Base-by-base conservation (phyloP, 2,113 vertebrate genomes). In the Xerus inauris region DNA sequence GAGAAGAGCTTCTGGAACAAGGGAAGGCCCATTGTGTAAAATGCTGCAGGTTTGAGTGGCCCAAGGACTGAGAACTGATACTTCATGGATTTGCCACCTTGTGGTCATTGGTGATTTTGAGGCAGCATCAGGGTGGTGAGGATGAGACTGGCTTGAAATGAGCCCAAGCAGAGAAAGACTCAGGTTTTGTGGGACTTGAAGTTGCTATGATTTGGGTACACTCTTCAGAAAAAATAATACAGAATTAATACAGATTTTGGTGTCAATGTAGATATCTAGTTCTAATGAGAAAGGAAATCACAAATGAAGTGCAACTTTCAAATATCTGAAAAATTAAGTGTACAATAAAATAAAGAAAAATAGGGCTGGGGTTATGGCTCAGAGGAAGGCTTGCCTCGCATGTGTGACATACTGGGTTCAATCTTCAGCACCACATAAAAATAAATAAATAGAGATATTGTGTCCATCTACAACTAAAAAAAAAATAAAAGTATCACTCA, bases 281-380 rank as follows among this genome's bases (percentile, higher is more conserved):
- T 83, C 71, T 54, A 91, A 72, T 81, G n/a, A 76, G 24, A 30
- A 42, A 65, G 47, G 47, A 82, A 67, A 73, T 88, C 22, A 73
- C 11, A n/a, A 89, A n/a, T 69, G 72, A 81, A 75, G 42, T 62
- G 28, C n/a, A 75, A 54, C 49, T 6, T 65, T 93, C 32, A 47
- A 54, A 91, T 59, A 10, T 45, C 54, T 88, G 45, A 85, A 42
- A 88, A 94, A 77, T 45, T 38, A 28, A 28, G 62, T 73, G 14
- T 4, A 47, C 3, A 65, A 67, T 32, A 84, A 95, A 88, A 87
- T 84, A 87, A n/a, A n/a, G n/a, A n/a, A n/a, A n/a, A n/a, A n/a
- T n/a, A n/a, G n/a, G n/a, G n/a, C n/a, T n/a, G n/a, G n/a, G n/a
- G n/a, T n/a, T n/a, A n/a, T n/a, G n/a, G n/a, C n/a, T n/a, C n/a